These are phyloP conservation scores for Silurus glanis DNA, from an alignment of 2,113 vertebrate species.

Conservation along the genomic window DNA sequence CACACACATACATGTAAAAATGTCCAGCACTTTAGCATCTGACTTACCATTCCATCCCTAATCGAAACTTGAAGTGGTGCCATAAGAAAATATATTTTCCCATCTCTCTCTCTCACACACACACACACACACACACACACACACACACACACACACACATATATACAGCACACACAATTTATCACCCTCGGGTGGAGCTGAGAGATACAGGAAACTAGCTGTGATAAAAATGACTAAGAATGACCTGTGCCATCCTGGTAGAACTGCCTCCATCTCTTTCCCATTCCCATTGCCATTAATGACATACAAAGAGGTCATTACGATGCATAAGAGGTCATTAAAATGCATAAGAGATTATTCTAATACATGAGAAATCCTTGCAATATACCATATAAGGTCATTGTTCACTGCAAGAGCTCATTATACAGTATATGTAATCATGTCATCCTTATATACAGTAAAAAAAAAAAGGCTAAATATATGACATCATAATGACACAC, in stretches of 20 bases:
- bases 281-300: background rate
- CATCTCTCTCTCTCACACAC: background rate
- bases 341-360: background rate
- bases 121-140: background rate
- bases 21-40: background rate
- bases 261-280: no score
- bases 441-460: background rate
- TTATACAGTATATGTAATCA: background rate
- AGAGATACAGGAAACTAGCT: background rate
- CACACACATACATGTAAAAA: background rate
- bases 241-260: background rate
- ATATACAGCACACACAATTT: background rate
- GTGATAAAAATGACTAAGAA: background rate
- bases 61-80: constrained; percentile 1
- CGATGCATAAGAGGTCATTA: background rate
- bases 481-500: background rate
- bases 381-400: background rate
- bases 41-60: background rate
- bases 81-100: background rate
- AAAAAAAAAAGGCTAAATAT: background rate
- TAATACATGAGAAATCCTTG: background rate
- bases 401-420: background rate
- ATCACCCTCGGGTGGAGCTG: background rate
- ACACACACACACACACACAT: background rate
- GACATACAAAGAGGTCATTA: background rate